These are phyloP conservation scores for Crocallis elinguaria DNA, from an alignment of 2,888 invertebrate genomes.

Conservation along the genomic window DNA sequence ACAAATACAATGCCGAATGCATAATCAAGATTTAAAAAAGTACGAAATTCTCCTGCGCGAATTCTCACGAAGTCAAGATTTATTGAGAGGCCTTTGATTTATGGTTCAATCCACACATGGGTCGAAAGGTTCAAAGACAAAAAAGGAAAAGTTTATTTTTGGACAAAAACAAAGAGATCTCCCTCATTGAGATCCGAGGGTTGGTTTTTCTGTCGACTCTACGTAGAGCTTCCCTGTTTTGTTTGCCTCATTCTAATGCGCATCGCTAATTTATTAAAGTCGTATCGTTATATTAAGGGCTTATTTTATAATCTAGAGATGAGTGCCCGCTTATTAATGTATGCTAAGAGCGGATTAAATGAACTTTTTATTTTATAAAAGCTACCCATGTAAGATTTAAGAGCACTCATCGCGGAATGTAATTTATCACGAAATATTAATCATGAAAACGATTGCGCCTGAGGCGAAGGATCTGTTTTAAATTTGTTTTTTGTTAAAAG, in stretches of 20 bases:
- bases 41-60: conserved; percentile 61
- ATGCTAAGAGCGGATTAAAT: conserved; percentile 20
- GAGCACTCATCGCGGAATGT: conserved; percentile 19
- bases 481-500: not conserved
- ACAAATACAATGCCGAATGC: not conserved
- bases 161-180: conserved; percentile 63
- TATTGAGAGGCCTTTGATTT: conserved; percentile 80
- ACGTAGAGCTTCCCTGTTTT: conserved; percentile 50
- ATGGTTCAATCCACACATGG: conserved; percentile 76
- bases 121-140: conserved; percentile 74
- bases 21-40: conserved; percentile 50
- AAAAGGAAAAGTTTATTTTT: conserved; percentile 70
- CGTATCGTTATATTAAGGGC: conserved; percentile 37
- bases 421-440: conserved; percentile 17
- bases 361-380: conserved; percentile 15
- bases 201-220: conserved; percentile 48
- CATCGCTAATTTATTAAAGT: conserved; percentile 57
- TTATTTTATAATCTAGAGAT: conserved; percentile 45
- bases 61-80: conserved; percentile 72
- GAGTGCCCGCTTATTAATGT: conserved; percentile 31
- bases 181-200: conserved; percentile 52
- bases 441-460: conserved; percentile 1
- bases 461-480: not conserved
- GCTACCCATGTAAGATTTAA: conserved; percentile 13
- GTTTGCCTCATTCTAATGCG: conserved; percentile 58